Evolutionary conservation across 2,888 invertebrate species (phyloP).

Genomic region (Endotricha flammealis): DNA sequence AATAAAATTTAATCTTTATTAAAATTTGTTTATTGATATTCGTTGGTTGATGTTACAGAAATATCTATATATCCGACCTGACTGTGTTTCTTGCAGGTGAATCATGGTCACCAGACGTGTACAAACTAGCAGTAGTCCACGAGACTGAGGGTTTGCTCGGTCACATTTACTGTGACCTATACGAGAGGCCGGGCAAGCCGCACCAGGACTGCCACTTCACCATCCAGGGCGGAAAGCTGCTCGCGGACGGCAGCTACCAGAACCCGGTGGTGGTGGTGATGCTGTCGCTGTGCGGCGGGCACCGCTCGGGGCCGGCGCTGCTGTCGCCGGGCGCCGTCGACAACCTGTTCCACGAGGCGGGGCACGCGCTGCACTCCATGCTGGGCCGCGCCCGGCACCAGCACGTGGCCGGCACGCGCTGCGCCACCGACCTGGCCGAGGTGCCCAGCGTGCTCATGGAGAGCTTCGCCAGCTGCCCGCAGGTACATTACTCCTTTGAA

Average conservation of each 20-base stretch:
- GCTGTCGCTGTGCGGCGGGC: constrained; percentile 89
- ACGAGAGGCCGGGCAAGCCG: constrained; percentile 93
- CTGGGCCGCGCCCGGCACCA: constrained; percentile 96
- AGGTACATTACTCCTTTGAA: too few species aligned
- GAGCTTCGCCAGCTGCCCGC: constrained; percentile 94
- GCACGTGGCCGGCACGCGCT: constrained; percentile 98
- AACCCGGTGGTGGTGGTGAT: constrained; percentile 95
- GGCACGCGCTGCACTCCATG: constrained; percentile 99
- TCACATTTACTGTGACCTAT: constrained; percentile 98
- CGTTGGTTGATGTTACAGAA: too few species aligned
- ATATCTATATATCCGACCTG: too few species aligned
- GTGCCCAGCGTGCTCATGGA: constrained; percentile 99
- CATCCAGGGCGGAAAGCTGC: constrained; percentile 92
- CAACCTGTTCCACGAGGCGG: constrained; percentile 99
- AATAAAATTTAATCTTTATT: too few species aligned
- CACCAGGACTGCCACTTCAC: constrained; percentile 99
- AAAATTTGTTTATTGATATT: too few species aligned
- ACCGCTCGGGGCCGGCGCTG: constrained; percentile 84
- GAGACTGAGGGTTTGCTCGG: constrained; percentile 90
- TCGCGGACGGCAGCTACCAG: constrained; percentile 90
- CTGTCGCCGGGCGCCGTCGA: constrained; percentile 92
- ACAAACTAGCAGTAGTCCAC: constrained; percentile 94
- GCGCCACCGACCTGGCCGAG: constrained; percentile 98
- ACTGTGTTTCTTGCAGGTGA: constrained; percentile 85
- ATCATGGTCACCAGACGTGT: constrained; percentile 91